Percentiles rank a stretch among this genome's conserved stretches.
Evolutionary conservation across 2,888 invertebrate genomes (phyloP).

Genomic region (Priocnemis perturbator): DNA sequence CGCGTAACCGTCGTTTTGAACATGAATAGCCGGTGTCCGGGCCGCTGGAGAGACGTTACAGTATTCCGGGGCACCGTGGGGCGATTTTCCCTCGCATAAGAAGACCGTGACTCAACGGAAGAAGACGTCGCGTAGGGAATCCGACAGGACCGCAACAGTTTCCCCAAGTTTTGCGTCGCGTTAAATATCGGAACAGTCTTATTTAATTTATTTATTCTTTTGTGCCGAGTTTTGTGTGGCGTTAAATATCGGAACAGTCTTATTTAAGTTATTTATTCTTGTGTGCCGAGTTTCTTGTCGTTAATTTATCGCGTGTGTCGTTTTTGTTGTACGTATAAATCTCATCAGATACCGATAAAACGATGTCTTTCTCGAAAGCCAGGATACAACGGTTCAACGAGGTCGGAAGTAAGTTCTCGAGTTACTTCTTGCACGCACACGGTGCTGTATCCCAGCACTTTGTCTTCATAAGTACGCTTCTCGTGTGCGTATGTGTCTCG

Average conservation of each 20-base stretch:
- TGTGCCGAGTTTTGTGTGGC: background rate
- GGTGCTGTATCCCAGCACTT: no score
- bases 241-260: no score
- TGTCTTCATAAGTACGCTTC: no score
- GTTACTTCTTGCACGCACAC: background rate
- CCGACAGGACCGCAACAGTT: conserved; percentile 2
- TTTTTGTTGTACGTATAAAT: no score
- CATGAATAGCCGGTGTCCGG: conserved; percentile 34
- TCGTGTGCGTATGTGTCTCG: no score
- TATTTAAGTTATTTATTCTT: no score
- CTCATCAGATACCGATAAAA: background rate
- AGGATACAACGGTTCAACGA: conserved; percentile 79
- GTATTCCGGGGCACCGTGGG: conserved; percentile 11
- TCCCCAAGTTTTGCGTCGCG: conserved; percentile 7
- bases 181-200: conserved; percentile 11
- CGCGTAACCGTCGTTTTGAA: conserved; percentile 54
- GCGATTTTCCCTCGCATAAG: conserved; percentile 44
- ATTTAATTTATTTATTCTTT: conserved; percentile 18
- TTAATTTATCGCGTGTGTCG: no score
- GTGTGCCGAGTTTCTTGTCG: no score
- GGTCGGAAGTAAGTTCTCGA: conserved; percentile 75
- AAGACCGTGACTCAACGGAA: conserved; percentile 31
- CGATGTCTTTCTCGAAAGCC: conserved; percentile 79
- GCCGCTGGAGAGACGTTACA: conserved; percentile 16
- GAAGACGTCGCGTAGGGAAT: conserved; percentile 34